These are phyloP conservation scores for Galemys pyrenaicus DNA, from an alignment of 2,113 vertebrate species.

Conservation along the genomic window DNA sequence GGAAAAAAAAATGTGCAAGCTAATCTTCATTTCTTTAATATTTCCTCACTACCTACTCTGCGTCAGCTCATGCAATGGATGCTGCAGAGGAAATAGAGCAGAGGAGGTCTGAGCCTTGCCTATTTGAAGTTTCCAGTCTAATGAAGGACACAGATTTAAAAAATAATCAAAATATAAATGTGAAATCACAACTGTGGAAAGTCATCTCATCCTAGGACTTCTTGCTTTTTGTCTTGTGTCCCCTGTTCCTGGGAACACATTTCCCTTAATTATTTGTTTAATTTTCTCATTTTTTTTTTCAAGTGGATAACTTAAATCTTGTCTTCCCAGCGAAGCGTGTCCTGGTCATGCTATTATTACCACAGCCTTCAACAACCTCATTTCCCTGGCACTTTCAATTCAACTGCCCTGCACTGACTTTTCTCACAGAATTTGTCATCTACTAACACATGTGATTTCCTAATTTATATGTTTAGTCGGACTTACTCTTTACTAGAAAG, in stretches of 20 bases:
- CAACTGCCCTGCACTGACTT: neutral
- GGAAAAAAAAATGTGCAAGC: neutral
- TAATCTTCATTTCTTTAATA: neutral
- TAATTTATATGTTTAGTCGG: neutral
- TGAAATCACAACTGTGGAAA: neutral
- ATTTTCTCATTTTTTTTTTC: neutral
- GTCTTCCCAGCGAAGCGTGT: neutral
- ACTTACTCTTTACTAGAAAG: neutral
- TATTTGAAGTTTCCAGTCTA: neutral
- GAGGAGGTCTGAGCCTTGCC: neutral
- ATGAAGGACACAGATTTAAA: neutral
- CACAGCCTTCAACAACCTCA: neutral
- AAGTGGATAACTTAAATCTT: neutral
- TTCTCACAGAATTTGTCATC: neutral
- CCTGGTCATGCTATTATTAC: neutral
- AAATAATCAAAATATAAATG: neutral
- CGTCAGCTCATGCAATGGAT: neutral
- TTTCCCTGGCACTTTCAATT: neutral
- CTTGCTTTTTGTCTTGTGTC: neutral
- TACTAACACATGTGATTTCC: neutral
- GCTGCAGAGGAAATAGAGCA: neutral
- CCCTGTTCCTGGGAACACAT: neutral
- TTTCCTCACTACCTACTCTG: neutral
- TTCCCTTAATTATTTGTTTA: neutral
- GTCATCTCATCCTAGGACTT: neutral